phyloP scores from a whole-genome alignment of 2,113 vertebrate genomes.

The Ptychochromis oligacanthus region DNA sequence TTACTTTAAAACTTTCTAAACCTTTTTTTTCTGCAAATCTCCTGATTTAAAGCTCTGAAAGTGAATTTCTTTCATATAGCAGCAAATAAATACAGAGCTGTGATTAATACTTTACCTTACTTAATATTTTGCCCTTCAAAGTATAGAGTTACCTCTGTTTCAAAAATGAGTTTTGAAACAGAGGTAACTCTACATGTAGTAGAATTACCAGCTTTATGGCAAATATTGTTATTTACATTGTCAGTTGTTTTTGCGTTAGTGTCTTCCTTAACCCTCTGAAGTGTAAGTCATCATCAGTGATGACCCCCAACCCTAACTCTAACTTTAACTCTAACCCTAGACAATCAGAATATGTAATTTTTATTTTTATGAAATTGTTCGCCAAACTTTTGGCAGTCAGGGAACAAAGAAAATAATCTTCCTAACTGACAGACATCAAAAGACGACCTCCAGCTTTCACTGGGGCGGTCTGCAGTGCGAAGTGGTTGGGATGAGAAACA shows the following conservation, averaged over 20 bases:
- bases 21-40: not conserved
- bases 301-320: not conserved
- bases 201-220: too few species aligned
- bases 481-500: too few species aligned
- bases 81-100: not conserved
- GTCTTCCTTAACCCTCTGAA: too few species aligned
- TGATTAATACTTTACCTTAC: not conserved
- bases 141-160: not conserved
- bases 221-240: too few species aligned
- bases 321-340: rapidly evolving
- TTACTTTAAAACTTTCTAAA: too few species aligned
- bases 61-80: not conserved
- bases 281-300: too few species aligned
- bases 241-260: too few species aligned
- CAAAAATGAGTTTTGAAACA: too few species aligned
- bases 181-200: too few species aligned
- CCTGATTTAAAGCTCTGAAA: not conserved
- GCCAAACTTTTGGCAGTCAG: not conserved
- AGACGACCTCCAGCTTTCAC: not conserved
- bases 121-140: too few species aligned
- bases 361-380: too few species aligned
- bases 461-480: too few species aligned
- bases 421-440: not conserved
- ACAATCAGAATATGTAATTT: not conserved
- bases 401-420: rapidly evolving